Conservation (phyloP, 2,888 invertebrate genomes). For the Torymus tubicola region DNA sequence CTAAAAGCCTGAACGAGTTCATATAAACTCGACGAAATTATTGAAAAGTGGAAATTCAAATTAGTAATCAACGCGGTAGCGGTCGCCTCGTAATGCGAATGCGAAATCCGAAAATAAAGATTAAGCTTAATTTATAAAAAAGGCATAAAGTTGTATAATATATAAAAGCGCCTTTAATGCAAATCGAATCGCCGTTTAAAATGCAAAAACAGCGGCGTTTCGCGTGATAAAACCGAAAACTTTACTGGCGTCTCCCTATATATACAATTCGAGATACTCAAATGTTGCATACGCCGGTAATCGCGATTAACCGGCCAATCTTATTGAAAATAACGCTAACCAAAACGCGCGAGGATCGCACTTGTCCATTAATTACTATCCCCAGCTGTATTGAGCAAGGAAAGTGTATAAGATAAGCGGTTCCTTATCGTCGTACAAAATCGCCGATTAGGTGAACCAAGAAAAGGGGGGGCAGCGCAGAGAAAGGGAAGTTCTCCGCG, state of each 20-base stretch:
- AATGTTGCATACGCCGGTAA: too few relatives aligned
- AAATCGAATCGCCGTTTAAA: constrained; percentile 23
- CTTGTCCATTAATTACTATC: constrained; percentile 33
- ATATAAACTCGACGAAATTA: constrained; percentile 14
- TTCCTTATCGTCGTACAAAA: constrained; percentile 29
- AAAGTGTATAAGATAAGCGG: constrained; percentile 44
- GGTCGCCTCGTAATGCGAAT: too few relatives aligned
- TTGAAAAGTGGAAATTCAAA: constrained; percentile 12
- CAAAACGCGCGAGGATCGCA: constrained; percentile 8
- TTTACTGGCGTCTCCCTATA: constrained; percentile 25
- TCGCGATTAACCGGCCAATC: constrained; percentile 43
- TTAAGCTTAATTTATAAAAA: constrained; percentile 8
- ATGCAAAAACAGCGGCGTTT: constrained; percentile 16
- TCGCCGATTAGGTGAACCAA: constrained; percentile 39
- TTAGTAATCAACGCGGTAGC: constrained; percentile 18
- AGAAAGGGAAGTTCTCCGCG: not conserved
- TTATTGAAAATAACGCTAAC: constrained; percentile 32
- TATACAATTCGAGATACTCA: not conserved
- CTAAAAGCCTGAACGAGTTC: too few relatives aligned
- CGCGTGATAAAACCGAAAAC: constrained; percentile 45
- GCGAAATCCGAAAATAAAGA: not conserved
- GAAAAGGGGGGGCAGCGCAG: not conserved
- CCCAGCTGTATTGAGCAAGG: constrained; percentile 42
- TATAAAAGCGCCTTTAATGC: not conserved
- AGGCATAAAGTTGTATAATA: not conserved